These are phyloP conservation scores for Verasper variegatus DNA, from an alignment of 2,113 vertebrate species.

Conservation along the genomic window DNA sequence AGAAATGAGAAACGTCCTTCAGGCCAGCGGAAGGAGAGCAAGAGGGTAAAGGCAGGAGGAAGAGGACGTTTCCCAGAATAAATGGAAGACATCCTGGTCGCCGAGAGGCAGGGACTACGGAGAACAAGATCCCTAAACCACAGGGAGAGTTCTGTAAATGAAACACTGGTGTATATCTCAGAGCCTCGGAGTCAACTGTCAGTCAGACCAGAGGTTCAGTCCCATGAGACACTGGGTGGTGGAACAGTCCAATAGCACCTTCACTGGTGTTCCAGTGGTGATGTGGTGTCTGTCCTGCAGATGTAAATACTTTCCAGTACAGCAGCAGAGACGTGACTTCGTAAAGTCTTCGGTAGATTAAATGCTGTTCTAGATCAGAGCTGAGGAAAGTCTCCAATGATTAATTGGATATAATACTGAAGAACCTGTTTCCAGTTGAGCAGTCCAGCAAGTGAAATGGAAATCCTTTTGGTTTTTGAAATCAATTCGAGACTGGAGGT, in stretches of 20 bases:
- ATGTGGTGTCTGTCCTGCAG: conserved; percentile 20
- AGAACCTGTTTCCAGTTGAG: background rate
- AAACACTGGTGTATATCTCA: conserved; percentile 1
- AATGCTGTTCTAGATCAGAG: background rate
- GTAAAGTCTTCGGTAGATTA: background rate
- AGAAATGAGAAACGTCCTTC: conserved; percentile 18
- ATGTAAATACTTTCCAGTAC: conserved; percentile 19
- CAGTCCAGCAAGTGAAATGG: too few relatives aligned
- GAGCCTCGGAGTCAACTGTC: background rate
- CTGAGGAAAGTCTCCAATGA: background rate
- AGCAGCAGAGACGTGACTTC: conserved; percentile 24
- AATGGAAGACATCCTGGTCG: conserved; percentile 69
- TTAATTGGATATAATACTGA: background rate
- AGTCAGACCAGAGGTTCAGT: conserved; percentile 24
- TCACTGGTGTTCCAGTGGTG: conserved; percentile 26
- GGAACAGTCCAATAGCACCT: conserved; percentile 36
- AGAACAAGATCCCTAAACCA: conserved; percentile 32
- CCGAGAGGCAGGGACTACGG: conserved; percentile 12
- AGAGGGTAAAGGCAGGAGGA: conserved; percentile 51
- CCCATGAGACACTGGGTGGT: conserved; percentile 14
- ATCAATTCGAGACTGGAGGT: background rate
- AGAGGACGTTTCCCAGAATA: conserved; percentile 45
- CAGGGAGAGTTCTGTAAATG: conserved; percentile 10
- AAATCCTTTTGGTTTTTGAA: too few relatives aligned
- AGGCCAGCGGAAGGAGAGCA: conserved; percentile 20